Evolutionary conservation across 2,797 vertebrate genomes (phyloP).

Genomic region (Rhinella marina): DNA sequence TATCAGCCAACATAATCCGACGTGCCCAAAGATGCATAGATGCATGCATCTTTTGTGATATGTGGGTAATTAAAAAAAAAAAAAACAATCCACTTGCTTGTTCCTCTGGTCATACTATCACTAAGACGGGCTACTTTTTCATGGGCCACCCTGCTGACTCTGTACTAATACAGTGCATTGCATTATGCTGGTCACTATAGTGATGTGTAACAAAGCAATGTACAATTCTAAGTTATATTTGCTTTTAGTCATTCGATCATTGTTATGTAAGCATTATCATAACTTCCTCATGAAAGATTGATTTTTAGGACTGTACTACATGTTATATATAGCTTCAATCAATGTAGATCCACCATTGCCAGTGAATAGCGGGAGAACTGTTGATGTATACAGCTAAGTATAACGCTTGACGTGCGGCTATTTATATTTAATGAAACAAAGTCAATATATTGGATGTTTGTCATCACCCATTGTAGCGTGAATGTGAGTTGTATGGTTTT

Average conservation of each 20-base stretch:
- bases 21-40: no score
- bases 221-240: background rate
- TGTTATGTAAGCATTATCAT: constrained; percentile 2
- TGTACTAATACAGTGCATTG: no score
- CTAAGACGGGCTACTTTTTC: no score
- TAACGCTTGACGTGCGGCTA: background rate
- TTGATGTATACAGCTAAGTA: constrained; percentile 1
- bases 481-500: constrained; percentile 32
- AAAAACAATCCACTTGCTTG: no score
- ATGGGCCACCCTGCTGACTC: no score
- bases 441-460: constrained; percentile 49
- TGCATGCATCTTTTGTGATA: no score
- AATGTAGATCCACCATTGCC: background rate
- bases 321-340: constrained; percentile 20
- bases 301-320: background rate
- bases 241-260: background rate
- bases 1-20: no score
- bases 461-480: constrained; percentile 4
- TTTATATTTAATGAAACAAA: constrained; percentile 45
- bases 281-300: constrained; percentile 3
- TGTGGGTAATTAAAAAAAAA: no score
- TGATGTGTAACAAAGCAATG: background rate
- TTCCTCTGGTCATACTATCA: no score
- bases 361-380: background rate
- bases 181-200: no score